A percentile compares a stretch with the other conserved stretches of the same genome.
Conservation (phyloP, 2,797 vertebrate genomes). For the Aeoliscus strigatus region DNA sequence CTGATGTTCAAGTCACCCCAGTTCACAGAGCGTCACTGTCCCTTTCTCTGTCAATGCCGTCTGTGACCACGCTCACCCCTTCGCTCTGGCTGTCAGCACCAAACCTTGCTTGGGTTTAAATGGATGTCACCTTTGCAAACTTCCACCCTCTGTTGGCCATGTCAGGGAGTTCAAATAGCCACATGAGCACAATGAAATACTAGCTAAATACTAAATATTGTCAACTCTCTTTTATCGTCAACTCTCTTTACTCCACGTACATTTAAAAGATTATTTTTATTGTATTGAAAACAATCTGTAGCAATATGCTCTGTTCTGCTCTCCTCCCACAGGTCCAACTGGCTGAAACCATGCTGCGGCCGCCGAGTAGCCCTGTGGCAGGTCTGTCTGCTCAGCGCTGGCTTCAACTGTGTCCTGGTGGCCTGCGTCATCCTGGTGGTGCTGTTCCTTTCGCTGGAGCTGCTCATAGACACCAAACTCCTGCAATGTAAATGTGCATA, state of each 20-base stretch:
- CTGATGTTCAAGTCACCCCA: conserved; percentile 44
- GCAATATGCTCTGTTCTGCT: conserved; percentile 15
- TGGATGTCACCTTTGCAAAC: conserved; percentile 28
- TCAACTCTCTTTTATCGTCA: too few relatives aligned
- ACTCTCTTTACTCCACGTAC: too few relatives aligned
- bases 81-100: conserved; percentile 16
- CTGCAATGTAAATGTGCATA: conserved; percentile 90
- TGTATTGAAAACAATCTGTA: too few relatives aligned
- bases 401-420: conserved; percentile 98
- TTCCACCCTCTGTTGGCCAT: conserved; percentile 55
- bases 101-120: conserved; percentile 20
- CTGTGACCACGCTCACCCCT: conserved; percentile 41
- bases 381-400: conserved; percentile 94
- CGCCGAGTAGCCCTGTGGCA: conserved; percentile 92
- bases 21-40: conserved; percentile 67
- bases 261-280: too few relatives aligned
- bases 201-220: background rate
- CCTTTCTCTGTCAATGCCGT: conserved; percentile 48
- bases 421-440: conserved; percentile 95
- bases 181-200: background rate
- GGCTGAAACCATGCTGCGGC: conserved; percentile 98
- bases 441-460: conserved; percentile 93
- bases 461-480: conserved; percentile 97
- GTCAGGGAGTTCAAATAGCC: conserved; percentile 17
- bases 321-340: conserved; percentile 82